Evolutionary conservation across 2,113 vertebrate genomes (phyloP), one percentile per base, ranked within the genome.

Genomic region (Tachuris rubrigastra): DNA sequence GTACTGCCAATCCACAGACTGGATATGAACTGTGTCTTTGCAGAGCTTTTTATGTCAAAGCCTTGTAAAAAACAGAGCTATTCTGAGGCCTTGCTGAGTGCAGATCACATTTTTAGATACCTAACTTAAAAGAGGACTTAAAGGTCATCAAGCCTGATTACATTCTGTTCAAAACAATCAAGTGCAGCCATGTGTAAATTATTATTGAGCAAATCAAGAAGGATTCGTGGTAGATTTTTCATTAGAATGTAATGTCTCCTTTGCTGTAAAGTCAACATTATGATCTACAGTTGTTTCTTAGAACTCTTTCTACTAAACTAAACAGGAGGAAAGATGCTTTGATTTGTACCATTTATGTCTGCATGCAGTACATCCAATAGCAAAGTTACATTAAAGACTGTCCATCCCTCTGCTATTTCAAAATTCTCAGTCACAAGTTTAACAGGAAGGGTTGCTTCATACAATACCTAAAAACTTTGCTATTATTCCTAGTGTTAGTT

Each of bases 101-200:
- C 60, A 95, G 74, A 93, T 81, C 39, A 50, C 71, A 92, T 85
- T 97, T 92, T 95, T 81, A 97, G 90, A 95, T 71, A 93, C 17
- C 46, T 37, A 30, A 69, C 85, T 93, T 94, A 79, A 97, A 97
- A 97, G 80, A 95, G 65, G 84, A 93, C 93, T 96, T 95, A 96
- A 96, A 97, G 97, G 96, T 97, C 96, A 97, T 91, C 91, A 95
- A 96, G 79, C 59, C 55, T 92, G 90, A 96, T 96, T 96, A 83
- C 90, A 91, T 97, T 97, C 91, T 96, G 89, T 81, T 96, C 89
- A 89, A 88, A 74, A 94, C 78, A 95, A 87, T 94, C 90, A 95
- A 95, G 94, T 85, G 89, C 60, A 96, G 72, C 67, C 95, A 96
- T 95, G 95, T 95, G 89, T 89, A 97, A 97, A 96, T 86, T 89